Evolutionary conservation across 2,888 invertebrate species (phyloP), one percentile per base, ranked within the genome.

Genomic region (Muschampia plurimacula): DNA sequence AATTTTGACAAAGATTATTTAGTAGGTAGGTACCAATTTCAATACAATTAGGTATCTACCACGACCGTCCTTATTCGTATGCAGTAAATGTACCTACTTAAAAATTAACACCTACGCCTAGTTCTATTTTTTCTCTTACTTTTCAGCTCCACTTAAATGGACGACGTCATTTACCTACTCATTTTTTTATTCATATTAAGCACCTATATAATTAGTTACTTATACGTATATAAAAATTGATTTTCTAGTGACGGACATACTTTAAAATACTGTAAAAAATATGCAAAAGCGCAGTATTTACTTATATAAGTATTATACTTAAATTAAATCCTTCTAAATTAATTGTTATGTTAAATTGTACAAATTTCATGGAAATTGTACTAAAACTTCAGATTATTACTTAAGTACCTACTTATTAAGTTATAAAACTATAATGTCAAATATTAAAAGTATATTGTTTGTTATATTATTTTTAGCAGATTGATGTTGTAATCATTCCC

Each of bases 281-380:
- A 10, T 41, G 10, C 10, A 10, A 41, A 41, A 41, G 41, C 41
- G 41, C 41, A 41, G 41, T 41, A 10, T 41, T 41, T 41, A 4
- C 49, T 52, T 52, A 52, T 12, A 52, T 4, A 52, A 52, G 49
- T 9, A 10, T 41, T 10, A 41, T 22, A 22, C 22, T 22, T 41
- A 41, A 41, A 41, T 41, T 3, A 41, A 9, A 41, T 6, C 49
- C n/a, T 49, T n/a, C 49, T n/a, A 49, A n/a, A 7, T 49, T 49
- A 5, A 57, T 28, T 28, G 57, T 28, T 57, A 57, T 57, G 7
- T 57, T 22, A n/a, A 12, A 12, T 12, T 12, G 10, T 13, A 49
- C 49, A 49, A 49, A 9, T 49, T 49, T 44, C 41, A 75, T 81
- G 76, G 80, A 81, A 78, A 49, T 52, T 74, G 74, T 77, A 41